Evolutionary conservation across 2,797 vertebrate genomes (phyloP).

Genomic region (Erethizon dorsatum): DNA sequence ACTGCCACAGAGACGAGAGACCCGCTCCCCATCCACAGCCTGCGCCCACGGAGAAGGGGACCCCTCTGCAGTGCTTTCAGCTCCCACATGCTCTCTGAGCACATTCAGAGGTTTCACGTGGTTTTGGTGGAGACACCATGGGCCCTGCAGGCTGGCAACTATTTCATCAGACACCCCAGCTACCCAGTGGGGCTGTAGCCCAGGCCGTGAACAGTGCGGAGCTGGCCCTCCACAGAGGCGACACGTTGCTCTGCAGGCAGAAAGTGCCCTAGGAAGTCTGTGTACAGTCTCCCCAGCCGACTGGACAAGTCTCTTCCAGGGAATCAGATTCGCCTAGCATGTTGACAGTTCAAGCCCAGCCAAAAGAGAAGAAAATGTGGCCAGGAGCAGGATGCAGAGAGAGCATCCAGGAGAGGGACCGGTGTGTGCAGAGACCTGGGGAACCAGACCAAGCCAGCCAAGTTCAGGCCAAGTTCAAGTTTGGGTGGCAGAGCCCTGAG

Average conservation of each 20-base stretch:
- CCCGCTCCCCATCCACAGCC: rapidly evolving
- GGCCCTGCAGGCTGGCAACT: background rate
- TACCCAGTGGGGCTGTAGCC: background rate
- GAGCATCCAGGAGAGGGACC: background rate
- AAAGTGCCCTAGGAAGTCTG: background rate
- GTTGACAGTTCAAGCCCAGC: background rate
- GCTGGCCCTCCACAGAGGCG: too few species aligned
- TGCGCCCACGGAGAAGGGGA: background rate
- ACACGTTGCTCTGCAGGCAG: background rate
- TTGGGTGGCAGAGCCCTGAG: too few species aligned
- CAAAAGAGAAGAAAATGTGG: background rate
- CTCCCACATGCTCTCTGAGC: background rate
- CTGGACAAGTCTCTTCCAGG: background rate
- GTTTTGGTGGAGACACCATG: background rate
- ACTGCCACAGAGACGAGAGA: background rate
- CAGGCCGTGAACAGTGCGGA: background rate
- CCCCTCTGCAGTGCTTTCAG: background rate
- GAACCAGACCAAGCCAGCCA: too few species aligned
- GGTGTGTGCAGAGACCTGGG: too few species aligned
- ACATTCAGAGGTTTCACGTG: background rate
- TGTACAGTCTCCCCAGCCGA: background rate
- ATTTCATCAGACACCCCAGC: too few species aligned
- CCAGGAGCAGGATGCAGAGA: background rate
- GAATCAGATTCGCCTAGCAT: background rate
- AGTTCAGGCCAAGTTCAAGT: background rate